Percentiles rank a stretch among this genome's conserved stretches.
These are phyloP conservation scores for Muricea muricata DNA, from an alignment of 92 coral and sea anemone genomes.

Conservation along the genomic window DNA sequence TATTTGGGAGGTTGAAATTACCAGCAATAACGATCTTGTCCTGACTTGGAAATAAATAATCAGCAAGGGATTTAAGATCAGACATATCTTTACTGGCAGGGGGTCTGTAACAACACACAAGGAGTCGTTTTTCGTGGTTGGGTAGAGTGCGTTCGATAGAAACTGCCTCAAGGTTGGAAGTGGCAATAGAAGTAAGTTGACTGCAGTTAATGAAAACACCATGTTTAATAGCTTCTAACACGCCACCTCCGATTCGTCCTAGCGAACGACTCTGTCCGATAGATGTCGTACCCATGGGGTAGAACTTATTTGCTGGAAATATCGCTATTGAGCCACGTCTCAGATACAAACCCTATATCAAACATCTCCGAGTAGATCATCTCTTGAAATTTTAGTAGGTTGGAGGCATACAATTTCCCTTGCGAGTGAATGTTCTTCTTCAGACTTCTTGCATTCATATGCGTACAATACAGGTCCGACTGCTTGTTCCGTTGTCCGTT, in stretches of 20 bases:
- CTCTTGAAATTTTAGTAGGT: conserved; percentile 45
- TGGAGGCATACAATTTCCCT: not conserved
- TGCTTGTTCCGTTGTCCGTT: not conserved
- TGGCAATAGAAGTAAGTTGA: conserved; percentile 29
- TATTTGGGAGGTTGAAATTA: conserved; percentile 48
- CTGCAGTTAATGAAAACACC: conserved; percentile 30
- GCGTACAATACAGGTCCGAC: too few species aligned
- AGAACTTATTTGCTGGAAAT: conserved; percentile 40
- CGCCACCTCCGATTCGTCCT: conserved; percentile 56
- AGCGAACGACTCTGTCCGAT: conserved; percentile 39
- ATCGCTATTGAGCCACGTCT: conserved; percentile 46
- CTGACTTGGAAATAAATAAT: conserved; percentile 29
- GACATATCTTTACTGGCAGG: conserved; percentile 55
- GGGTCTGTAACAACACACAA: conserved; percentile 56
- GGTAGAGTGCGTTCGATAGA: conserved; percentile 35
- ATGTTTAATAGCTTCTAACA: conserved; percentile 50
- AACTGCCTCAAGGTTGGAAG: conserved; percentile 45
- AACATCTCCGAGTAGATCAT: conserved; percentile 27
- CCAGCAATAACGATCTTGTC: conserved; percentile 43
- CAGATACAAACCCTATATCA: conserved; percentile 22
- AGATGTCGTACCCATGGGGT: conserved; percentile 42
- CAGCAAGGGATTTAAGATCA: conserved; percentile 33
- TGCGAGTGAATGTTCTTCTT: not conserved
- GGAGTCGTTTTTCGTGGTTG: conserved; percentile 38
- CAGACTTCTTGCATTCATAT: not conserved